Base-by-base conservation (phyloP, 2,113 vertebrate genomes). In the Apteryx owenii region DNA sequence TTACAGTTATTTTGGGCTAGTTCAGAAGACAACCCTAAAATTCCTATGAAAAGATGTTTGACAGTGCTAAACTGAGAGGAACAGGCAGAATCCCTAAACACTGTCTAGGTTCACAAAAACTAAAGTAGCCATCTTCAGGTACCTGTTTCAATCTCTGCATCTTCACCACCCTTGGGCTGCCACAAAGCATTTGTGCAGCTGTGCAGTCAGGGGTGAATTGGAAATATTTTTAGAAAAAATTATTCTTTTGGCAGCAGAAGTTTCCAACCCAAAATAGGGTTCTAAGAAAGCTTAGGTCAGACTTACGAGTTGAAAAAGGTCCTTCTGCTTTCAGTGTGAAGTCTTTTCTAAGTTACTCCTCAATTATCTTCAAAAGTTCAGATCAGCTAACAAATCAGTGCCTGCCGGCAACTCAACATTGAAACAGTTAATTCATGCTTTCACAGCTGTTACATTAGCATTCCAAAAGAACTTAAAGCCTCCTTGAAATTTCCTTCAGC, bases 401-500 rank as follows among this genome's bases (percentile, higher is more conserved):
- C 94, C 95, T 97, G 92, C 93, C 77, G 5, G 91, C 85, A 96
- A 91, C 82, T 61, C 94, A 95, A 82, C 93, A 60, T 72, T 85
- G 93, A 95, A 97, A 91, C 88, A 90, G 93, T 79, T 97, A 97
- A 97, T 97, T 97, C 97, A 94, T 94, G 96, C 95, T 95, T 95
- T 81, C 12, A n/a, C 95, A 97, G 94, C 95, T 97, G 97, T 96
- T 96, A 88, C 80, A 97, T 97, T 97, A 97, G 95, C 97, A 97
- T 97, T 96, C 97, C 95, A 97, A 97, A 95, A 95, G 97, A 97
- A 95, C 91, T 93, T 95, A 77, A 70, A 95, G 88, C 56, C 94
- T 97, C 97, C 96, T 97, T 97, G 95, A 97, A 95, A 95, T 86
- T 96, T 97, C 96, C 96, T 97, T 97, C 95, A 95, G 90, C 66